These are phyloP conservation scores for Anguilla rostrata DNA, from an alignment of 2,113 vertebrate species.

Conservation along the genomic window DNA sequence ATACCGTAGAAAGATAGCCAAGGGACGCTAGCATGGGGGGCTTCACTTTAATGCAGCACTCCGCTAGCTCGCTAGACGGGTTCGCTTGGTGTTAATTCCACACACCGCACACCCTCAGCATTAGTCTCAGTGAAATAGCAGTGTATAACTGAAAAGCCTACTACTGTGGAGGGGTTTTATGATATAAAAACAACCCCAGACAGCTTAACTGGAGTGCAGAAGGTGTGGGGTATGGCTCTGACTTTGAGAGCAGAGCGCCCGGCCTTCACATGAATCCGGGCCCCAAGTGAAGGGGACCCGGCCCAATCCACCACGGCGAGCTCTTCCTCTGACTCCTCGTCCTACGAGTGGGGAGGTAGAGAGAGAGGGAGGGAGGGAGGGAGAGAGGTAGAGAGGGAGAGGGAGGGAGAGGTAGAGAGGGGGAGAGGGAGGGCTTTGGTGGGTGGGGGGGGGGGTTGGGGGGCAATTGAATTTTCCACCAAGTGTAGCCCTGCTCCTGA, in stretches of 20 bases:
- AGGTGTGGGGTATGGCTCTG: background rate
- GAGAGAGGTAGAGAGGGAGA: background rate
- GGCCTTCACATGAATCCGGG: constrained; percentile 16
- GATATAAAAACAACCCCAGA: background rate
- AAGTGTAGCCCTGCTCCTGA: constrained; percentile 36
- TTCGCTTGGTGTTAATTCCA: background rate
- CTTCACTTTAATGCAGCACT: background rate
- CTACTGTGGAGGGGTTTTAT: background rate
- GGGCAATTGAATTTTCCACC: constrained; percentile 41
- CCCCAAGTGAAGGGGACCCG: constrained; percentile 4
- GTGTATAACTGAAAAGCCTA: background rate
- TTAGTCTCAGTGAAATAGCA: background rate
- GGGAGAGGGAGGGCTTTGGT: background rate
- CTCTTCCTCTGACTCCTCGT: constrained; percentile 31
- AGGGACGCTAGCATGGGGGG: background rate
- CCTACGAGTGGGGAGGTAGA: constrained; percentile 25
- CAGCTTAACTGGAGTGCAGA: background rate
- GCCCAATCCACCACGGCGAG: constrained; percentile 31
- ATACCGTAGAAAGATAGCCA: background rate
- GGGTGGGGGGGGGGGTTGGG: background rate
- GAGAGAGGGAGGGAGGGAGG: background rate
- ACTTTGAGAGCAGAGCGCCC: background rate
- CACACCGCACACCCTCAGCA: background rate
- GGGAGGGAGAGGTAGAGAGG: background rate
- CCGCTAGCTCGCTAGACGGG: background rate